phyloP scores from a whole-genome alignment of 2,113 vertebrate species.

The Python bivittatus region DNA sequence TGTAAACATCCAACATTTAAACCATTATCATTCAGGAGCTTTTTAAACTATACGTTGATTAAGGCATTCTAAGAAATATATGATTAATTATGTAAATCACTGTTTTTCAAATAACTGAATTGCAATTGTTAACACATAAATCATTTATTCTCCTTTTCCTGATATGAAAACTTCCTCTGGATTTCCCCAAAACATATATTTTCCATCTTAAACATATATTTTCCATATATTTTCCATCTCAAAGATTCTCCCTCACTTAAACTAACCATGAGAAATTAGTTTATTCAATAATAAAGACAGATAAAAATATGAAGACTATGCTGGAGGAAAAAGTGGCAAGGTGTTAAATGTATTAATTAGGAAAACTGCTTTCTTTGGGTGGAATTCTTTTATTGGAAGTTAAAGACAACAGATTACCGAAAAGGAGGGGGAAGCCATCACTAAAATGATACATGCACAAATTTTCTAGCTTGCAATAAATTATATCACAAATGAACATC shows the following conservation, averaged over 20 bases:
- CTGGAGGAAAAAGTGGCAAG: not conserved
- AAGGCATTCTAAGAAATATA: not conserved
- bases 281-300: not conserved
- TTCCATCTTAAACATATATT: not conserved
- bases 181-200: not conserved
- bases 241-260: not conserved
- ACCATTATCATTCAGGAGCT: not conserved
- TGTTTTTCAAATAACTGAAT: not conserved
- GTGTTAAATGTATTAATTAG: not conserved
- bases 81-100: not conserved
- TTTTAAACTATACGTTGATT: not conserved
- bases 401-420: not conserved
- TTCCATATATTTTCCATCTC: not conserved
- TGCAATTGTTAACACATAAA: not conserved
- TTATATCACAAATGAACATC: not conserved
- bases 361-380: not conserved
- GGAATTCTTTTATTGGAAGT: not conserved
- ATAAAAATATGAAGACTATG: not conserved
- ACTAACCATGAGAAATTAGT: not conserved
- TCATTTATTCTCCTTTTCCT: not conserved
- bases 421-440: not conserved
- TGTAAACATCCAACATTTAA: not conserved
- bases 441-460: not conserved
- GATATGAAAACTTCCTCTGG: not conserved
- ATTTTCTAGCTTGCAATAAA: not conserved